Evolutionary conservation across 2,113 vertebrate species (phyloP).

Genomic region (Alethe castanea): DNA sequence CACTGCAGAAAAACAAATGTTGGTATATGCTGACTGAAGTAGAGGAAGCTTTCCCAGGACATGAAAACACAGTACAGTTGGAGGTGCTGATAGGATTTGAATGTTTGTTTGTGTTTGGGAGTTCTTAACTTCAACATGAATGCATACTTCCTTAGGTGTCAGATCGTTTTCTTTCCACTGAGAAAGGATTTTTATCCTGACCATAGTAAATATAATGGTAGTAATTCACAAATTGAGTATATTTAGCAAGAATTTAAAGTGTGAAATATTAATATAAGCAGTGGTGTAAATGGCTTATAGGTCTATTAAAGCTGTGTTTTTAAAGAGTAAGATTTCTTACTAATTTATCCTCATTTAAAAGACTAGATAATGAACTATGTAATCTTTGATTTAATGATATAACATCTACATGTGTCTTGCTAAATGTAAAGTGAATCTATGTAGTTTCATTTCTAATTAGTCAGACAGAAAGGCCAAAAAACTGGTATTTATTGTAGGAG

Average conservation of each 20-base stretch:
- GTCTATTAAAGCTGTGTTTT: not conserved
- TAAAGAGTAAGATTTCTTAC: not conserved
- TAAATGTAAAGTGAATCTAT: not conserved
- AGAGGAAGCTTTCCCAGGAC: not conserved
- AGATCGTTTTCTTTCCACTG: not conserved
- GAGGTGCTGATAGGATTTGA: not conserved
- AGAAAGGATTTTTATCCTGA: not conserved
- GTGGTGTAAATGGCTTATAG: not conserved
- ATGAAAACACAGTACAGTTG: not conserved
- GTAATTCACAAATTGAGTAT: not conserved
- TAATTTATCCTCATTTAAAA: not conserved
- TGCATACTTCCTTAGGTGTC: not conserved
- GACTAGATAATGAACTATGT: not conserved
- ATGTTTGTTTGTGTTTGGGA: not conserved
- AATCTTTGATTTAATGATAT: not conserved
- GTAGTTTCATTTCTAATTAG: not conserved
- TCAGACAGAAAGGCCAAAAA: not conserved
- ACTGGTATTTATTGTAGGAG: not conserved
- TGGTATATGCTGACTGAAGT: not conserved
- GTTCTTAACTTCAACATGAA: not conserved
- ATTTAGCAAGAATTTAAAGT: not conserved
- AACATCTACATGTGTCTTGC: not conserved
- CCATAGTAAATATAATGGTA: not conserved
- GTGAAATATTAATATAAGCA: not conserved
- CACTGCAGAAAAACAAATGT: not conserved